A percentile compares a stretch with the other conserved stretches of the same genome.
phyloP scores from a whole-genome alignment of 2,888 invertebrate genomes.

The Ceriagrion tenellum region DNA sequence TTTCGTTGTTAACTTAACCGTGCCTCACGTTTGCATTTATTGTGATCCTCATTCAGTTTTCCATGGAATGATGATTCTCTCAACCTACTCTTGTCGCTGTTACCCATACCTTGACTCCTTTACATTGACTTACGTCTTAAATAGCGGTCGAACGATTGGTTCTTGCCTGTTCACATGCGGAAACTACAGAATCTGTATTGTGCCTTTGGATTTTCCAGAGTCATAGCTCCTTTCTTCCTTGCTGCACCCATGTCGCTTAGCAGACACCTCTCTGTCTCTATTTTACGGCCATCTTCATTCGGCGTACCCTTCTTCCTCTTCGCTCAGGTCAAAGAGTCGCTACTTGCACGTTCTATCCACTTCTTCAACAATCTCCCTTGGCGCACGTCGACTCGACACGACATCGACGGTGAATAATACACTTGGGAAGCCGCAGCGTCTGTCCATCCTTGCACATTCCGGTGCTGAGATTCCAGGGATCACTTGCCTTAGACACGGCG shows the following conservation, averaged over 20 bases:
- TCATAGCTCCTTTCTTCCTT: not conserved
- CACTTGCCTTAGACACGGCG: not conserved
- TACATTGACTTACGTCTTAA: not conserved
- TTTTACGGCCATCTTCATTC: not conserved
- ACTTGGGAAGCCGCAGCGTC: not conserved
- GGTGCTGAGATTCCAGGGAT: not conserved
- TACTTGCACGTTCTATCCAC: not conserved
- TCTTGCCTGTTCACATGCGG: not conserved
- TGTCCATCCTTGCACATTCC: not conserved
- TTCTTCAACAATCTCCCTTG: not conserved
- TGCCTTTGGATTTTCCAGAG: not conserved
- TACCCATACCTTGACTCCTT: too few relatives aligned
- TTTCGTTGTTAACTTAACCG: too few relatives aligned
- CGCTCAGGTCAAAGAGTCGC: not conserved
- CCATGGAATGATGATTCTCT: too few relatives aligned
- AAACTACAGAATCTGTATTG: not conserved
- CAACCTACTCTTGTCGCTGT: too few relatives aligned
- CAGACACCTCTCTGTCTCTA: not conserved
- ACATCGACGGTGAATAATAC: not conserved
- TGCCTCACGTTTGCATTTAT: too few relatives aligned
- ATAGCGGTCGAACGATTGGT: not conserved
- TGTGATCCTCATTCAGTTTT: too few relatives aligned
- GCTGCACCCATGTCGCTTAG: not conserved
- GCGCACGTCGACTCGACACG: not conserved
- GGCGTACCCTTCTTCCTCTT: not conserved